Base-by-base conservation (phyloP, 2,888 invertebrate genomes). In the Augochlorella aurata region DNA sequence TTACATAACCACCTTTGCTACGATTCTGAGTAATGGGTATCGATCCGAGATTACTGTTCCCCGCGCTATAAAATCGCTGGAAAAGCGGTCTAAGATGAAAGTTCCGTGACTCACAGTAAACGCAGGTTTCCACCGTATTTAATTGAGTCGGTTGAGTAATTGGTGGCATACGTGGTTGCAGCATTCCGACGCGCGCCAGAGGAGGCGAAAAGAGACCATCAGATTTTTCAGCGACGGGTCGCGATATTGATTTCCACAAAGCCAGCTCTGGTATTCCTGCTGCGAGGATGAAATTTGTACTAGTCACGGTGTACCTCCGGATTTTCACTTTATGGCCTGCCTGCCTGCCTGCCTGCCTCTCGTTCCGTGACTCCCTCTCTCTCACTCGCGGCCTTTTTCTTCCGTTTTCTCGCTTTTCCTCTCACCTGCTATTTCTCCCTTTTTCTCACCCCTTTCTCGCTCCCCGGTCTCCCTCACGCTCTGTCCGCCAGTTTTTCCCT, bases 231-330 rank as follows among this genome's bases (percentile, higher is more conserved):
- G 29, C 63, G 70, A 65, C 68, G 49, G 38, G 74, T 50, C 74
- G 72, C 70, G 70, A 82, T 85, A 86, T 86, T 77, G 85, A 86
- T 86, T 86, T 77, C 77, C 74, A 71, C 61, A 69, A 77, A 72
- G 49, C 52, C 65, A 45, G 52, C 79, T 84, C 74, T 71, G 85
- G 83, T 80, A 89, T 88, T 87, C 85, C 83, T 71, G 83, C 72
- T 70, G 81, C 84, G 85, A 73, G 86, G 85, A 85, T 90, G 85
- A 89, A 89, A 90, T 90, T 90, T 87, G 88, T 88, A 89, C 83
- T 71, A 86, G 89, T 90, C 89, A 88, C 75, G 77, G 67, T 63
- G 47, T 52, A 67, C 73, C 52, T 65, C 38, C 71, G 69, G 82
- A 86, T 82, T 82, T 86, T 85, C 81, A 84, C 87, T 88, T 89